phyloP scores from a whole-genome alignment of 2,113 vertebrate species.

The Aythya baeri region DNA sequence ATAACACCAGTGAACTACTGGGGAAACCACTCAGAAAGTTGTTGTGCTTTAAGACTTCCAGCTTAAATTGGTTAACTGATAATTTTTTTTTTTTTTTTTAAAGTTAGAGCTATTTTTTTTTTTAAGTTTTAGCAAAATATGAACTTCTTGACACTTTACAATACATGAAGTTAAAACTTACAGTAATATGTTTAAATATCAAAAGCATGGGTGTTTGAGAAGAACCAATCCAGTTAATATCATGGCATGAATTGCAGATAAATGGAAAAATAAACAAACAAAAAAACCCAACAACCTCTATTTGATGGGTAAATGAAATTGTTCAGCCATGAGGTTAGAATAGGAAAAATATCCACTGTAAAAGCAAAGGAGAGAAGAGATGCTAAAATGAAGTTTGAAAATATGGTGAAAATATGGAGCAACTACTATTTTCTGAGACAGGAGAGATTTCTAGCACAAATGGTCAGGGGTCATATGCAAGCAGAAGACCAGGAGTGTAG shows the following conservation, averaged over 20 bases:
- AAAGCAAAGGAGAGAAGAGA: not conserved
- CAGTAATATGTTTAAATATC: not conserved
- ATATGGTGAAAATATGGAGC: not conserved
- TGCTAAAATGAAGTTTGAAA: not conserved
- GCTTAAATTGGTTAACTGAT: not conserved
- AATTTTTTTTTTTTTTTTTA: too few relatives aligned
- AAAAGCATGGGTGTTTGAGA: not conserved
- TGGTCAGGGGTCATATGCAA: not conserved
- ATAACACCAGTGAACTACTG: not conserved
- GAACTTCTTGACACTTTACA: not conserved
- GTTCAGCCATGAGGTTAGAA: not conserved
- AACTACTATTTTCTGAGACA: not conserved
- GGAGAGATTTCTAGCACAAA: not conserved
- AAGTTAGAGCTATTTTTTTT: too few relatives aligned
- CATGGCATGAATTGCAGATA: not conserved
- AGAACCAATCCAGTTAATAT: not conserved
- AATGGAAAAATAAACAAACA: not conserved
- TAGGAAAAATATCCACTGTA: not conserved
- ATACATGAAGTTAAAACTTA: not conserved
- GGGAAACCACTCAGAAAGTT: not conserved
- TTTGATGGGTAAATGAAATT: not conserved
- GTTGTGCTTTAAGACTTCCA: not conserved
- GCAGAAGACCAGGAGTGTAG: not conserved
- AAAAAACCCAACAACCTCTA: not conserved
- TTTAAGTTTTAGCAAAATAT: not conserved